Evolutionary conservation across 2,888 invertebrate genomes (phyloP).

Genomic region (Malacosoma neustria): DNA sequence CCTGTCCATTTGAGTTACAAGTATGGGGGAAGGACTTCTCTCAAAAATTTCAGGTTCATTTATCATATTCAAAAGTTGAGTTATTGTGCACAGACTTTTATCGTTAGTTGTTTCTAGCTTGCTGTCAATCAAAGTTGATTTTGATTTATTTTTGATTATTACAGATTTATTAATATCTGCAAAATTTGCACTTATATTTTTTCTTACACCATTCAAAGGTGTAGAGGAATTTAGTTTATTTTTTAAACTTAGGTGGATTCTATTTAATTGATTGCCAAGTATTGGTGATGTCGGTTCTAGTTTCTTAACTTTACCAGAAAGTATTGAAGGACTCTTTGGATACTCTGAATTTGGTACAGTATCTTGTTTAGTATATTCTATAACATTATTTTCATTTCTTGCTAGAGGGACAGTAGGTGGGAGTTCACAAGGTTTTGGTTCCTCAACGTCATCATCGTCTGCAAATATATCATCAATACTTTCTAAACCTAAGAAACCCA

Average conservation of each 20-base stretch:
- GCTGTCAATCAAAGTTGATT: slow-evolving; percentile 13
- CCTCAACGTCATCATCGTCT: slow-evolving; percentile 36
- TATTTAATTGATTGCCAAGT: slow-evolving; percentile 40
- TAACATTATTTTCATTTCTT: slow-evolving; percentile 5
- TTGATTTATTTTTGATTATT: slow-evolving; percentile 11
- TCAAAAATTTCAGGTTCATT: slow-evolving; percentile 36
- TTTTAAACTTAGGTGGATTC: slow-evolving; percentile 35
- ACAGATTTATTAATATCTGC: slow-evolving; percentile 15
- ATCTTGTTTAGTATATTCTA: slow-evolving; percentile 5
- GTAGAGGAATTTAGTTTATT: slow-evolving; percentile 25
- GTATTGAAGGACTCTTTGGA: slow-evolving; percentile 49
- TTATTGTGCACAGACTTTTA: slow-evolving; percentile 60
- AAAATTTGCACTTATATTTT: slow-evolving; percentile 22
- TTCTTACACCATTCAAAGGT: slow-evolving; percentile 23
- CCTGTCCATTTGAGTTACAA: slow-evolving; percentile 47
- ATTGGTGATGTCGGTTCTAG: slow-evolving; percentile 44
- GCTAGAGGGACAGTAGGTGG: slow-evolving; percentile 11
- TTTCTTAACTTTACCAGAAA: slow-evolving; percentile 34
- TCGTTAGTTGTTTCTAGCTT: slow-evolving; percentile 26
- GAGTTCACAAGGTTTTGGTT: slow-evolving; percentile 14
- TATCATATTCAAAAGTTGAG: slow-evolving; percentile 61
- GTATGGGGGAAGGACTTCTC: slow-evolving; percentile 48
- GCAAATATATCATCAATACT: slow-evolving; percentile 67
- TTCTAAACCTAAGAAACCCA: slow-evolving; percentile 56
- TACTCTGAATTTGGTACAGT: slow-evolving; percentile 11